Percentiles rank a stretch among this genome's conserved stretches.
Evolutionary conservation across 2,113 vertebrate species (phyloP).

Genomic region (Paracanthobrama guichenoti): DNA sequence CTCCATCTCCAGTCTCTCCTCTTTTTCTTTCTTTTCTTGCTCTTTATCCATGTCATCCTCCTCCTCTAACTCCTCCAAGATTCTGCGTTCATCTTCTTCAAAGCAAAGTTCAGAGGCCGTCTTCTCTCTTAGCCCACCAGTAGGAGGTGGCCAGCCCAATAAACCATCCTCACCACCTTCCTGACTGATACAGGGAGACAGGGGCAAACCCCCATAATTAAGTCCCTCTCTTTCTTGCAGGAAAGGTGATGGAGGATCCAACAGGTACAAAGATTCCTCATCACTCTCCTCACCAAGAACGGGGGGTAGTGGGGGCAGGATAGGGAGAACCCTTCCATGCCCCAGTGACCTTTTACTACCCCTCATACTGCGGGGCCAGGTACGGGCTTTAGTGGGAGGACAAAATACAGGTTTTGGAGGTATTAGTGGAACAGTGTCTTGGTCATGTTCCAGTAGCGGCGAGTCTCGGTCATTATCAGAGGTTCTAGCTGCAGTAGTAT

Average conservation of each 20-base stretch:
- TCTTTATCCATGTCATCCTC: slow-evolving; percentile 59
- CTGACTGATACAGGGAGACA: slow-evolving; percentile 91
- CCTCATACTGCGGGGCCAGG: slow-evolving; percentile 77
- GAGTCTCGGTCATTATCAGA: slow-evolving; percentile 76
- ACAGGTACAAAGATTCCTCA: slow-evolving; percentile 75
- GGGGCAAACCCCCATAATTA: slow-evolving; percentile 72
- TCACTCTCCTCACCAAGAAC: slow-evolving; percentile 73
- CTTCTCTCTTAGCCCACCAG: slow-evolving; percentile 80
- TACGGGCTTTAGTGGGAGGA: slow-evolving; percentile 78
- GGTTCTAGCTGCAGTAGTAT: slow-evolving; percentile 57
- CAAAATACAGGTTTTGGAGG: slow-evolving; percentile 76
- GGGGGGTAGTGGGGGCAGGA: slow-evolving; percentile 74
- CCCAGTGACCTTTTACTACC: slow-evolving; percentile 64
- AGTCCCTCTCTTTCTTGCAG: slow-evolving; percentile 69
- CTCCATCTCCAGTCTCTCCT: slow-evolving; percentile 74
- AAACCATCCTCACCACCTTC: slow-evolving; percentile 81
- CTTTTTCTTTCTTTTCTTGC: slow-evolving; percentile 59
- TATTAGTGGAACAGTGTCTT: slow-evolving; percentile 72
- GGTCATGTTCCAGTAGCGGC: slow-evolving; percentile 73
- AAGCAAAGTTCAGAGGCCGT: slow-evolving; percentile 94
- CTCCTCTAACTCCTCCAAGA: slow-evolving; percentile 84
- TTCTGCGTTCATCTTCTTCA: slow-evolving; percentile 92
- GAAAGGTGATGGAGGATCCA: slow-evolving; percentile 79
- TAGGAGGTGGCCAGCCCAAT: slow-evolving; percentile 76
- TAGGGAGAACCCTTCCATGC: slow-evolving; percentile 66